Percentiles rank a stretch among this genome's conserved stretches.
These are phyloP conservation scores for Rhabdomys pumilio DNA, from an alignment of 2,797 vertebrate species.

Conservation along the genomic window DNA sequence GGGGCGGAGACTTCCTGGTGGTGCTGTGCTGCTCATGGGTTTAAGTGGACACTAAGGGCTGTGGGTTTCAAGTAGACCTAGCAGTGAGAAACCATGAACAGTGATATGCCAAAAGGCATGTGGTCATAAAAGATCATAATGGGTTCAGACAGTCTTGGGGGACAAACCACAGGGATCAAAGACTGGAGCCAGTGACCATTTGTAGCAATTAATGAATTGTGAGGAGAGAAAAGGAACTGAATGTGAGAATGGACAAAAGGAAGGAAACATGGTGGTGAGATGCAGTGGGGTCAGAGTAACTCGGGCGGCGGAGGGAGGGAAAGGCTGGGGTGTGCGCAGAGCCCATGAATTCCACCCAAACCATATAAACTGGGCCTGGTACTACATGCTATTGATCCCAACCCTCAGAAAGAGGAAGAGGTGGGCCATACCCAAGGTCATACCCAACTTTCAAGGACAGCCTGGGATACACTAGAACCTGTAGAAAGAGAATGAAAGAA, in stretches of 20 bases:
- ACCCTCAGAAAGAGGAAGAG: background rate
- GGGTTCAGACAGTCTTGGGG: background rate
- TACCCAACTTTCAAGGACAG: background rate
- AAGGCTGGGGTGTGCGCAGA: background rate
- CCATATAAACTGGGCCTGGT: background rate
- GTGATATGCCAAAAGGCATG: background rate
- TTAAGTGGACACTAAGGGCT: background rate
- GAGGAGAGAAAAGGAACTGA: background rate
- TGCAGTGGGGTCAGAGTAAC: background rate
- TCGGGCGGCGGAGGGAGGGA: background rate
- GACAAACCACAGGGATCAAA: background rate
- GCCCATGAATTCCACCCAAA: background rate
- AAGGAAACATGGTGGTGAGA: background rate
- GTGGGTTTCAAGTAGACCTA: background rate
- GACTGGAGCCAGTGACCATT: background rate
- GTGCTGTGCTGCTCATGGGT: background rate
- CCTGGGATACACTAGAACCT: background rate
- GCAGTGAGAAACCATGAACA: constrained; percentile 27
- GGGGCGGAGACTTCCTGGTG: background rate
- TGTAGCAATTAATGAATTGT: background rate
- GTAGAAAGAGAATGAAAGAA: too few relatives aligned
- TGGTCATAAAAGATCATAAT: background rate
- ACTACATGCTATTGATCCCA: background rate
- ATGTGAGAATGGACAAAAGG: background rate
- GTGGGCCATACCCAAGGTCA: background rate